Conservation (phyloP, 2,113 vertebrate genomes). For the Caretta caretta region DNA sequence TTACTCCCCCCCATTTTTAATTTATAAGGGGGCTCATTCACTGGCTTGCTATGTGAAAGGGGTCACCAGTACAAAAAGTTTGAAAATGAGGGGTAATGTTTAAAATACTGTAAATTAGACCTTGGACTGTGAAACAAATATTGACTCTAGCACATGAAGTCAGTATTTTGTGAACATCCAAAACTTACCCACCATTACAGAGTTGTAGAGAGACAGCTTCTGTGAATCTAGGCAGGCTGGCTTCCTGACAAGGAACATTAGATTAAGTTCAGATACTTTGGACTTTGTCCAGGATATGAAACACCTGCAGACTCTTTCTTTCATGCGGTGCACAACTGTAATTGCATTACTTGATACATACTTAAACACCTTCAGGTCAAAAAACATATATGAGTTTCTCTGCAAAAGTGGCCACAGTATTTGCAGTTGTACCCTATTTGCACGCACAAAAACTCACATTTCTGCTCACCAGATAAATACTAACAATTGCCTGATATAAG, state of each 20-base stretch:
- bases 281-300: neutral
- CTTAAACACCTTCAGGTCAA: neutral
- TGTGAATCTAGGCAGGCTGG: neutral
- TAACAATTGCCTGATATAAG: constrained; percentile 19
- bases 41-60: too few relatives aligned
- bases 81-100: constrained; percentile 18
- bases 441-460: neutral
- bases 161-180: constrained; percentile 17
- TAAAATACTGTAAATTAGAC: constrained; percentile 36
- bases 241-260: constrained; percentile 57
- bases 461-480: constrained; percentile 1
- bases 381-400: neutral
- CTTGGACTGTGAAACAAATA: constrained; percentile 72
- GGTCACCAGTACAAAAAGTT: too few relatives aligned
- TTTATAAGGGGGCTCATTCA: too few relatives aligned
- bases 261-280: constrained; percentile 54
- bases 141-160: constrained; percentile 56
- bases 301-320: neutral
- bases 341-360: neutral
- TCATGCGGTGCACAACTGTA: neutral
- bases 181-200: constrained; percentile 41
- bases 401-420: neutral
- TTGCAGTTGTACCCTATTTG: neutral
- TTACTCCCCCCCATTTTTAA: too few relatives aligned
- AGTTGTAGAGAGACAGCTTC: constrained; percentile 37